Evolutionary conservation across 2,113 vertebrate species (phyloP).

Genomic region (Oenanthe melanoleuca): DNA sequence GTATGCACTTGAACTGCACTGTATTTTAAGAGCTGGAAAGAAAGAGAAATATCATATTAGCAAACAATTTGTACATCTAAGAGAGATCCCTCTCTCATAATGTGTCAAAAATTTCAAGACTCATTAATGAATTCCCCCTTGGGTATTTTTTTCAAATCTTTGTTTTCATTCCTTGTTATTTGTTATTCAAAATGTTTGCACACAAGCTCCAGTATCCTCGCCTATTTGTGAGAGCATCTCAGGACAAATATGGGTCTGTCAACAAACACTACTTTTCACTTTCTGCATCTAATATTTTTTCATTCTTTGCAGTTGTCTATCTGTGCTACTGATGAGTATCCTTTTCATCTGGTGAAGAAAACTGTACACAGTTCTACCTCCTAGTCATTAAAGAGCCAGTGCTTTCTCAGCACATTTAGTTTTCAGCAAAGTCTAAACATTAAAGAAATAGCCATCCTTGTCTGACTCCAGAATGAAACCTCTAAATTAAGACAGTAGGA

Average conservation of each 20-base stretch:
- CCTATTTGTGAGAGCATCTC: not conserved
- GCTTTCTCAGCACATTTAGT: not conserved
- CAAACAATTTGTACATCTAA: not conserved
- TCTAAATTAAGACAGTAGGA: not conserved
- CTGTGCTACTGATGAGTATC: not conserved
- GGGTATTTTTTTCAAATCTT: not conserved
- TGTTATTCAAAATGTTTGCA: not conserved
- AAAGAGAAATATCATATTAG: not conserved
- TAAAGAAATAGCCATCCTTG: not conserved
- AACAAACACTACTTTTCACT: not conserved
- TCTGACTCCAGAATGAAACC: not conserved
- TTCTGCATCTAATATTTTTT: not conserved
- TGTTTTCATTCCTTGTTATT: not conserved
- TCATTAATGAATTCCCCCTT: not conserved
- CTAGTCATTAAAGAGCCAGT: not conserved
- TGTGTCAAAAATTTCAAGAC: not conserved
- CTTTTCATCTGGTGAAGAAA: not conserved
- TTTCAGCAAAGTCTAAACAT: not conserved
- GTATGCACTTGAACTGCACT: constrained; percentile 83
- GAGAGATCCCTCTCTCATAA: not conserved
- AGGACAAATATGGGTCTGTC: not conserved
- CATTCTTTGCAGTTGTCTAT: not conserved
- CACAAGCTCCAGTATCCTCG: not conserved
- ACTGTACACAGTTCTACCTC: not conserved
- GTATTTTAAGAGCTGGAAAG: constrained; percentile 87